These are phyloP conservation scores for Hydrocynus forskahlii DNA, from an alignment of 2,797 vertebrate species.

Conservation along the genomic window DNA sequence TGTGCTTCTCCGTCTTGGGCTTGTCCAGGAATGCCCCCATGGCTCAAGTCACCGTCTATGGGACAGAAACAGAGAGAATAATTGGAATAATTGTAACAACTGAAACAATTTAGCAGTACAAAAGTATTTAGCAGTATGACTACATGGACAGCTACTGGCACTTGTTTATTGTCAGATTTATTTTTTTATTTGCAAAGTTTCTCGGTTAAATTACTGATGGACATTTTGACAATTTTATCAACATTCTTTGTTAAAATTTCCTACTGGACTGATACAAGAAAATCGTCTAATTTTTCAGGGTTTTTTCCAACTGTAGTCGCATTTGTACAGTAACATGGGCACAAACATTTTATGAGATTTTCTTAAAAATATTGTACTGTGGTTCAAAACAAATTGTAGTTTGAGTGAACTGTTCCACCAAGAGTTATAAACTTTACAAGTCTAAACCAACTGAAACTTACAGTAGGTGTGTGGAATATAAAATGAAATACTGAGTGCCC, in stretches of 20 bases:
- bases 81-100: neutral
- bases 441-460: neutral
- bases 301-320: no score
- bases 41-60: constrained; percentile 80
- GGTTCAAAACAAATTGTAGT: no score
- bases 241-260: neutral
- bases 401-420: no score
- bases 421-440: neutral
- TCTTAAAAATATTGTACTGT: no score
- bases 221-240: neutral
- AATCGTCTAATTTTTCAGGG: no score
- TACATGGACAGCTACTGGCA: no score
- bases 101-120: neutral
- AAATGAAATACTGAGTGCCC: neutral
- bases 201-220: no score
- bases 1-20: constrained; percentile 98
- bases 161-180: no score
- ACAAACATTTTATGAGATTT: no score
- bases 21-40: constrained; percentile 99
- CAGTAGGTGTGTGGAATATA: neutral
- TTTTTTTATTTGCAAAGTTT: no score
- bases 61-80: constrained; percentile 50
- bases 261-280: no score
- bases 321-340: no score
- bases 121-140: neutral